Conservation (phyloP, 1,140 invertebrate genomes). For the Antheraea pernyi region DNA sequence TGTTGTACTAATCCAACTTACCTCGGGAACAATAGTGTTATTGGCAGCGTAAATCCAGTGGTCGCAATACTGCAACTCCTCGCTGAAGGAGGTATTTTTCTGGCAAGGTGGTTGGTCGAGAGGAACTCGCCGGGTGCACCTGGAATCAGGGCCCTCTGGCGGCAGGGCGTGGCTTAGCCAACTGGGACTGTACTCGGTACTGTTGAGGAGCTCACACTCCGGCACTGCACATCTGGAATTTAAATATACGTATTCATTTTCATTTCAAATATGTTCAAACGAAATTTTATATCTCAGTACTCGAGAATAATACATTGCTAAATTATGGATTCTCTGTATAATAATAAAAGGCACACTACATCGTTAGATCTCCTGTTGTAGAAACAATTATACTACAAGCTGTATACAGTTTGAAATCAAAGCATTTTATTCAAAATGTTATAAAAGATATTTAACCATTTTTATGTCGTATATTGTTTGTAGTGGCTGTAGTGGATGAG, state of each 20-base stretch:
- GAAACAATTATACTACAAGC: too few relatives aligned
- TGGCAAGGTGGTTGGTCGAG: conserved; percentile 37
- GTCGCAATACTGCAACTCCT: conserved; percentile 46
- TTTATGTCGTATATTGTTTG: too few relatives aligned
- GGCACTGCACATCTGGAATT: conserved; percentile 53
- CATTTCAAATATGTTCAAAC: background rate
- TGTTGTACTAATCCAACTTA: conserved; percentile 14
- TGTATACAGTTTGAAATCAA: too few relatives aligned
- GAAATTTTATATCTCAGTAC: too few relatives aligned
- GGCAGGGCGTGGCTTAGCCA: conserved; percentile 48
- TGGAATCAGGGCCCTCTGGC: too few relatives aligned
- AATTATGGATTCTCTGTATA: too few relatives aligned
- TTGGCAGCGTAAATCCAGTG: conserved; percentile 55
- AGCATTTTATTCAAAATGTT: too few relatives aligned
- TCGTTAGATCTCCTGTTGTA: too few relatives aligned
- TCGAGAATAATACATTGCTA: too few relatives aligned
- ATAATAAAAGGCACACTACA: too few relatives aligned
- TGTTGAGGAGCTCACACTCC: conserved; percentile 55
- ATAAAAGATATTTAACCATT: too few relatives aligned
- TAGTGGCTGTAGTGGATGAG: too few relatives aligned
- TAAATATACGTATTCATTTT: conserved; percentile 7
- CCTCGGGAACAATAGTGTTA: conserved; percentile 62
- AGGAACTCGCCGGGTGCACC: conserved; percentile 41
- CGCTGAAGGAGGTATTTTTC: conserved; percentile 32
- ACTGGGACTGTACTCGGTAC: conserved; percentile 36